Percentiles rank a stretch among this genome's conserved stretches.
phyloP scores from a whole-genome alignment of 1,140 invertebrate species.

The Trichoplusia ni region DNA sequence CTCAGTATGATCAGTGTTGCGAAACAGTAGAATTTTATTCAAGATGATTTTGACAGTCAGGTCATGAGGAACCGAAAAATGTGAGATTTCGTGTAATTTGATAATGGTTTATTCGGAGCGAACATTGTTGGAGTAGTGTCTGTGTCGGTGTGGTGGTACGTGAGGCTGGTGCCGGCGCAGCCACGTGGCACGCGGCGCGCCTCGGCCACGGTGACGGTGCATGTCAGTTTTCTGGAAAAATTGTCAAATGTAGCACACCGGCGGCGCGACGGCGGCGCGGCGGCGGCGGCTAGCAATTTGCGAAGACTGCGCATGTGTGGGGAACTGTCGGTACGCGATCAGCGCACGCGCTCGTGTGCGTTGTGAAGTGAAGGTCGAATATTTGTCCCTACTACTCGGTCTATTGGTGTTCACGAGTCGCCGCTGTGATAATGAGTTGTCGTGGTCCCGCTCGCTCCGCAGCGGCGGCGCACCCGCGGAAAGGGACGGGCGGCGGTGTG shows the following conservation, averaged over 20 bases:
- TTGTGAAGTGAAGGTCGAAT: constrained; percentile 81
- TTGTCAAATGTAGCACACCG: constrained; percentile 77
- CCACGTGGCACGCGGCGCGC: constrained; percentile 63
- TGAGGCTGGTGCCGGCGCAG: constrained; percentile 21
- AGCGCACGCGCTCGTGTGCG: constrained; percentile 59
- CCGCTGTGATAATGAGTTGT: constrained; percentile 72
- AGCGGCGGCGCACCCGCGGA: constrained; percentile 34
- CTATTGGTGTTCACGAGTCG: constrained; percentile 79
- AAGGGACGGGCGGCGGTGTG: constrained; percentile 62
- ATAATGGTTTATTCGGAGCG: too few species aligned
- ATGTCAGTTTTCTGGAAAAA: constrained; percentile 80
- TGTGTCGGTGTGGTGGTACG: neutral
- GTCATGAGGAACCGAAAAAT: too few species aligned
- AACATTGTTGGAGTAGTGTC: constrained; percentile 19
- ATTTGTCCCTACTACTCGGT: constrained; percentile 80
- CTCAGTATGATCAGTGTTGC: too few species aligned
- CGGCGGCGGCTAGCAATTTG: constrained; percentile 68
- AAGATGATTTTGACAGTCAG: too few species aligned
- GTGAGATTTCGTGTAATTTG: too few species aligned
- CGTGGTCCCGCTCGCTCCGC: constrained; percentile 64
- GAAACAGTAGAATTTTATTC: too few species aligned
- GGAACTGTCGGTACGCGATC: constrained; percentile 52
- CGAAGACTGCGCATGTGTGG: constrained; percentile 61
- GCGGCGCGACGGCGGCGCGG: constrained; percentile 50
- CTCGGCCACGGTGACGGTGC: constrained; percentile 66